These are phyloP conservation scores for Dromiciops gliroides DNA, from an alignment of 2,113 vertebrate genomes.

Conservation along the genomic window DNA sequence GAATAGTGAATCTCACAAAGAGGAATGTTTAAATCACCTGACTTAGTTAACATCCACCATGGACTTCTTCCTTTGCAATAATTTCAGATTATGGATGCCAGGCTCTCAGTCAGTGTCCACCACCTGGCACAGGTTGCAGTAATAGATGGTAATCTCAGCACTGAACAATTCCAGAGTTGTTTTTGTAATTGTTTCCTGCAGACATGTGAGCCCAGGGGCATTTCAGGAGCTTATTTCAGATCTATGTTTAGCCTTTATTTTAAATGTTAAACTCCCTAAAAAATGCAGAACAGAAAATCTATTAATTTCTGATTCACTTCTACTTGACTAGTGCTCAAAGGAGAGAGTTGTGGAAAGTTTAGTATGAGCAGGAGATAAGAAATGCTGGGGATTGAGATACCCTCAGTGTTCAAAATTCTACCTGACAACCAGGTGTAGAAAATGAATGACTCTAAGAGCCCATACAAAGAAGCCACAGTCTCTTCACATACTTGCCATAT, in stretches of 20 bases:
- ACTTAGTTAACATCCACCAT: conserved; percentile 41
- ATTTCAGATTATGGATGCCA: background rate
- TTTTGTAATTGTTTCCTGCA: background rate
- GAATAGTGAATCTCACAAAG: conserved; percentile 27
- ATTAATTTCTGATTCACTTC: conserved; percentile 18
- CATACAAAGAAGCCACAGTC: background rate
- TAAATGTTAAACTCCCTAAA: background rate
- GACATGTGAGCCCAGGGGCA: background rate
- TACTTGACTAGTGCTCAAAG: background rate
- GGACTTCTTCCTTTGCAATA: conserved; percentile 25
- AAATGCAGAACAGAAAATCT: conserved; percentile 18
- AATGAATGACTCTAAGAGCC: background rate
- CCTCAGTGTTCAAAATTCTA: background rate
- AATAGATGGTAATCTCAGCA: conserved; percentile 8
- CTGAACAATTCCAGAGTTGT: background rate
- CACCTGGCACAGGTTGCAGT: conserved; percentile 8
- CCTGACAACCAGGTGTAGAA: background rate
- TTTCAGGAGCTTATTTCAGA: conserved; percentile 2
- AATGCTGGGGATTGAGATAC: conserved; percentile 1
- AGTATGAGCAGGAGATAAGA: background rate
- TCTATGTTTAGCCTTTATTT: conserved; percentile 4
- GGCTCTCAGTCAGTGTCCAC: conserved; percentile 20
- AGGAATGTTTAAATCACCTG: conserved; percentile 1
- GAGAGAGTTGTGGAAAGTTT: background rate
- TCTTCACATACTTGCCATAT: background rate